Percentiles rank a stretch among this genome's conserved stretches.
Conservation (phyloP, 2,888 invertebrate species). For the Lasioglossum lativentre region DNA sequence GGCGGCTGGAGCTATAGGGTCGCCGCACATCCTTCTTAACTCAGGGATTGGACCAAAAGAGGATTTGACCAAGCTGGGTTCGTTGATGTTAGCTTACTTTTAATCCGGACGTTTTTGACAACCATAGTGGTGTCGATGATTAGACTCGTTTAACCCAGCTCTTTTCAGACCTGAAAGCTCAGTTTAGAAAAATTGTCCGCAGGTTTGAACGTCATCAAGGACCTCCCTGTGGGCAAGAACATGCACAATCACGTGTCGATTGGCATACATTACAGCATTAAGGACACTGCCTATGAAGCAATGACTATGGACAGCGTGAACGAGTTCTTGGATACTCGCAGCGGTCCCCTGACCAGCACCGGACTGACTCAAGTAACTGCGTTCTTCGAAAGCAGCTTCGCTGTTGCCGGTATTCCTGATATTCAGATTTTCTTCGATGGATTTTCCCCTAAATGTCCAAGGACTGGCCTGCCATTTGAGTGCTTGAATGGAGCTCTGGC, state of each 20-base stretch:
- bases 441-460: slow-evolving; percentile 80
- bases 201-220: slow-evolving; percentile 71
- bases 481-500: slow-evolving; percentile 74
- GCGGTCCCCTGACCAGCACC: slow-evolving; percentile 83
- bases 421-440: slow-evolving; percentile 84
- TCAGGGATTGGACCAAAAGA: slow-evolving; percentile 86
- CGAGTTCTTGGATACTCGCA: slow-evolving; percentile 79
- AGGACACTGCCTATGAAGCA: slow-evolving; percentile 75
- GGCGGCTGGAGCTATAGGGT: slow-evolving; percentile 86
- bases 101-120: background rate
- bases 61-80: slow-evolving; percentile 81
- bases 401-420: slow-evolving; percentile 81
- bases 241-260: slow-evolving; percentile 83
- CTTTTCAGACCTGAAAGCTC: background rate
- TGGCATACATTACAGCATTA: slow-evolving; percentile 77
- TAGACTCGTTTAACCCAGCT: background rate
- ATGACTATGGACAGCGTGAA: slow-evolving; percentile 79
- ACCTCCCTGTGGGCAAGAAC: slow-evolving; percentile 81
- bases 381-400: slow-evolving; percentile 81
- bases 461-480: slow-evolving; percentile 74
- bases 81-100: background rate
- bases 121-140: too few species aligned
- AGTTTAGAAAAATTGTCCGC: background rate
- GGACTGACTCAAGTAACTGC: slow-evolving; percentile 84
- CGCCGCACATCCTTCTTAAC: slow-evolving; percentile 86